Percentiles rank a stretch among this genome's conserved stretches.
These are phyloP conservation scores for Radopholus similis DNA, from an alignment of 1,140 invertebrate species.

Conservation along the genomic window DNA sequence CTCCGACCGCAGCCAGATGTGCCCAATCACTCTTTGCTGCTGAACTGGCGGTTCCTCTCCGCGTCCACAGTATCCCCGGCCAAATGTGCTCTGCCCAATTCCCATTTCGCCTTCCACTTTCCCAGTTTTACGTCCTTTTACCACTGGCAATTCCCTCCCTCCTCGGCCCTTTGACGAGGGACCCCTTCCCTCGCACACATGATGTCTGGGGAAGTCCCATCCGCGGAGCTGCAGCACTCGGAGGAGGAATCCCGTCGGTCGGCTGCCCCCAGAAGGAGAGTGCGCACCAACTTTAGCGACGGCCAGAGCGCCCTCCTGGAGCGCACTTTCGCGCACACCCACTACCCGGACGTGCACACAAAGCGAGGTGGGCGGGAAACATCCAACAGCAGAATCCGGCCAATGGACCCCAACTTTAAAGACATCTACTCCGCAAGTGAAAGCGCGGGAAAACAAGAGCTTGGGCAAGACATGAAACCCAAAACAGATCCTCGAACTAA, in stretches of 20 bases:
- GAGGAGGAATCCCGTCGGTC: no score
- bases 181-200: no score
- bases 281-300: slow-evolving; percentile 4
- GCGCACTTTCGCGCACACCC: not conserved
- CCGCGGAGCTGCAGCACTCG: no score
- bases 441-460: no score
- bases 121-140: not conserved
- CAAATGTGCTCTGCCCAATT: no score
- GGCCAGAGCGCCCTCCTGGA: not conserved
- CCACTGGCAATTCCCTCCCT: not conserved
- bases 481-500: no score
- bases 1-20: no score
- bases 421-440: not conserved
- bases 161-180: not conserved
- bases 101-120: not conserved
- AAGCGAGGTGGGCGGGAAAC: not conserved
- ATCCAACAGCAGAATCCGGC: not conserved
- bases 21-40: no score
- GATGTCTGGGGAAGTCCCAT: no score
- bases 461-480: no score
- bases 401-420: not conserved
- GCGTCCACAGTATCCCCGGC: no score
- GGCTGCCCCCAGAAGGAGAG: not conserved
- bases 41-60: no score
- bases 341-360: not conserved